Evolutionary conservation across 2,113 vertebrate species (phyloP).

Genomic region (Corapipo altera): DNA sequence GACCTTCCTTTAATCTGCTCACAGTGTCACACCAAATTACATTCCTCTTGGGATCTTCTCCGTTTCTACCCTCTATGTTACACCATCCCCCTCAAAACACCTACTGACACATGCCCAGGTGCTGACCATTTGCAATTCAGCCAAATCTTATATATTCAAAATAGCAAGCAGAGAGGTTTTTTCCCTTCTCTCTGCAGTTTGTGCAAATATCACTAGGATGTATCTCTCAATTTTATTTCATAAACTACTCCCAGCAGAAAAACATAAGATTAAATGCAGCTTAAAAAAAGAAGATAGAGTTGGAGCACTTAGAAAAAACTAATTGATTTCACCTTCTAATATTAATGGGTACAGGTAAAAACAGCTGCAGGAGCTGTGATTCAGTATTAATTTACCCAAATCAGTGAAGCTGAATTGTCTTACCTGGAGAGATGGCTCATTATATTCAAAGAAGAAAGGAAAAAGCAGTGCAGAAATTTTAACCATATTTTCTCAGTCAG

Average conservation of each 20-base stretch:
- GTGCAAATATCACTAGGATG: not conserved
- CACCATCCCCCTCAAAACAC: not conserved
- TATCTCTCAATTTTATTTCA: not conserved
- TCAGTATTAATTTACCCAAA: not conserved
- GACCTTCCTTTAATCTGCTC: not conserved
- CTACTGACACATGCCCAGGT: not conserved
- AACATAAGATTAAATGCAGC: not conserved
- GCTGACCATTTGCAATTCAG: not conserved
- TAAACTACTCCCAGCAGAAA: not conserved
- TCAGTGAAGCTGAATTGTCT: not conserved
- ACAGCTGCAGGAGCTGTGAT: not conserved
- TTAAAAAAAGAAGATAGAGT: not conserved
- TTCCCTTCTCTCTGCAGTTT: not conserved
- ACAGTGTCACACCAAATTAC: not conserved
- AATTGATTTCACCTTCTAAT: not conserved
- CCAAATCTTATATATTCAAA: not conserved
- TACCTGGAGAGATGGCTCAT: not conserved
- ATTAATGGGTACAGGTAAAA: not conserved
- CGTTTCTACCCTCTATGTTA: not conserved
- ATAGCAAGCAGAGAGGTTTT: not conserved
- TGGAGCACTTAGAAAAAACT: not conserved
- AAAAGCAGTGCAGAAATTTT: not conserved
- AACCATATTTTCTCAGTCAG: not conserved
- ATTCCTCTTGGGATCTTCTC: not conserved
- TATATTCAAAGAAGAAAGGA: not conserved